Evolutionary conservation across 2,888 invertebrate species (phyloP).

Genomic region (Lepidocyrtoides sp.): DNA sequence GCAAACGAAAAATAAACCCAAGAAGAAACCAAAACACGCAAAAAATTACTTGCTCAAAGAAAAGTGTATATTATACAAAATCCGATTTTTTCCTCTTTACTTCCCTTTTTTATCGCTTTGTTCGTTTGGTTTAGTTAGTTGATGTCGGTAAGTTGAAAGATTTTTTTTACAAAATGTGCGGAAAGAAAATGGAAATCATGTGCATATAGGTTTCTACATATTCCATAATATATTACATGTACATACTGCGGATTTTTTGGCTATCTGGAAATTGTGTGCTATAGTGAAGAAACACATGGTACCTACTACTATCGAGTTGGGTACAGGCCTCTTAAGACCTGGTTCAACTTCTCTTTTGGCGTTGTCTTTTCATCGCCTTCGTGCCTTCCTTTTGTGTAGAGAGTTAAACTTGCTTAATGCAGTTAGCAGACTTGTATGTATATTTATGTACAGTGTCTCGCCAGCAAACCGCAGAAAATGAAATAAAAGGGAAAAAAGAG

Average conservation of each 20-base stretch:
- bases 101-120: slow-evolving; percentile 33
- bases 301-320: background rate
- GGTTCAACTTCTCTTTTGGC: background rate
- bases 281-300: slow-evolving; percentile 15
- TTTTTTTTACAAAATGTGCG: slow-evolving; percentile 12
- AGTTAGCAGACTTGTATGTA: background rate
- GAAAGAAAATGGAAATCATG: slow-evolving; percentile 42
- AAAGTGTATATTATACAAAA: slow-evolving; percentile 12
- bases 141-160: background rate
- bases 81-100: slow-evolving; percentile 20
- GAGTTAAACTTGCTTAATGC: slow-evolving; percentile 6
- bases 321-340: background rate
- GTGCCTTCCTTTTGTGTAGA: background rate
- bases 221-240: no score
- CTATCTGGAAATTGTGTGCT: background rate
- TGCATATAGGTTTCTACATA: no score
- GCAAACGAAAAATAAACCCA: slow-evolving; percentile 1
- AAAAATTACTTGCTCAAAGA: slow-evolving; percentile 24
- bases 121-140: background rate
- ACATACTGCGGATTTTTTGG: slow-evolving; percentile 42
- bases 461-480: slow-evolving; percentile 46
- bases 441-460: background rate
- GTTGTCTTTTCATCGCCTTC: slow-evolving; percentile 13
- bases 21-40: background rate
- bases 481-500: slow-evolving; percentile 38